A percentile compares a stretch with the other conserved stretches of the same genome.
phyloP scores from a whole-genome alignment of 2,113 vertebrate species.

The Ophthalmolycus amberensis region DNA sequence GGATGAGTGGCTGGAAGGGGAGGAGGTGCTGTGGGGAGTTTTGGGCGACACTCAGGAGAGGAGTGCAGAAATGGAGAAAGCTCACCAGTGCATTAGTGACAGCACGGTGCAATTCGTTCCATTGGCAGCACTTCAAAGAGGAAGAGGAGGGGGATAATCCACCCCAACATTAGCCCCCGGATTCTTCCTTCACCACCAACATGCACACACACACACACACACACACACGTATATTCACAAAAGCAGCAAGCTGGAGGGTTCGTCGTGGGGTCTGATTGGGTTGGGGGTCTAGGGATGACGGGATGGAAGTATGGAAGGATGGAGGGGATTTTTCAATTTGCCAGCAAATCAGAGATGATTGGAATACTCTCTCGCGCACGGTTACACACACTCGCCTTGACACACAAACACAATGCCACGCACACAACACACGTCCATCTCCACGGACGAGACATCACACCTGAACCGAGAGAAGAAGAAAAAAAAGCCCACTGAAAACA shows the following conservation, averaged over 20 bases:
- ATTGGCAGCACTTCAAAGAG: slow-evolving; percentile 80
- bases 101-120: slow-evolving; percentile 75
- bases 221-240: slow-evolving; percentile 52
- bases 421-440: slow-evolving; percentile 21
- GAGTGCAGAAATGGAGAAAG: slow-evolving; percentile 67
- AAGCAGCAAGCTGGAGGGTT: slow-evolving; percentile 52
- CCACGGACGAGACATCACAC: slow-evolving; percentile 13
- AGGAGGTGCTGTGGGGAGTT: neutral
- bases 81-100: slow-evolving; percentile 75
- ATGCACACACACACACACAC: slow-evolving; percentile 26
- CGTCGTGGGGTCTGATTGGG: slow-evolving; percentile 62
- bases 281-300: slow-evolving; percentile 65
- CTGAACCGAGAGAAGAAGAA: neutral
- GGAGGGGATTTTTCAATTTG: slow-evolving; percentile 74
- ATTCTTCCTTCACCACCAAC: slow-evolving; percentile 61
- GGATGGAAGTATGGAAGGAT: slow-evolving; percentile 61
- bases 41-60: slow-evolving; percentile 46
- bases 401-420: slow-evolving; percentile 24
- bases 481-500: neutral
- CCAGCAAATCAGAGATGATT: slow-evolving; percentile 73
- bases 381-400: neutral
- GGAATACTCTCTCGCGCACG: slow-evolving; percentile 50
- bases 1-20: slow-evolving; percentile 47
- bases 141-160: slow-evolving; percentile 71
- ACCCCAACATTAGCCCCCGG: slow-evolving; percentile 70